phyloP scores from a whole-genome alignment of 2,888 invertebrate species.

The Yponomeuta cagnagella region DNA sequence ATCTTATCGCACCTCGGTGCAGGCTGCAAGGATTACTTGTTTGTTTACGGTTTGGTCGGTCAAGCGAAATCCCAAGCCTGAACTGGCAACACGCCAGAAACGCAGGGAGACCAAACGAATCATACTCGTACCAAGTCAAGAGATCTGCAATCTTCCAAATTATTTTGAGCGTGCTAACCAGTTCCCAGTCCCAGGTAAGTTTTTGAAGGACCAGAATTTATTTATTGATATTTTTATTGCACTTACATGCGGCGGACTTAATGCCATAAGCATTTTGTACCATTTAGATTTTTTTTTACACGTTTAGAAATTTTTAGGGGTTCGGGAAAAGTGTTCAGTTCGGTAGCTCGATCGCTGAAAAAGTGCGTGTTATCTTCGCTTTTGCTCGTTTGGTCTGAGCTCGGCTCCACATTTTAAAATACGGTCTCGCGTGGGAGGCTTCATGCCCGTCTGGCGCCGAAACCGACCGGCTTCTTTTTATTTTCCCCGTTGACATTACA shows the following conservation, averaged over 20 bases:
- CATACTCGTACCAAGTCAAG: not conserved
- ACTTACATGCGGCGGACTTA: no score
- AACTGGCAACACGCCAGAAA: slow-evolving; percentile 49
- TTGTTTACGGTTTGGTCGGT: not conserved
- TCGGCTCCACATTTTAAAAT: slow-evolving; percentile 40
- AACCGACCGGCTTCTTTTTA: slow-evolving; percentile 5
- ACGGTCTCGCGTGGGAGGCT: slow-evolving; percentile 39
- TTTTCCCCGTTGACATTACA: slow-evolving; percentile 15
- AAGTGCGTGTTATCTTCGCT: no score
- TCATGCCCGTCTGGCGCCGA: slow-evolving; percentile 24
- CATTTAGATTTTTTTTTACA: no score
- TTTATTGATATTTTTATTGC: no score
- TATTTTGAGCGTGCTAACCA: not conserved
- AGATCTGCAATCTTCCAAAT: not conserved
- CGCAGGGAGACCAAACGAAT: not conserved
- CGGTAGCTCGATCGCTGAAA: not conserved
- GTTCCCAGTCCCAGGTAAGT: no score
- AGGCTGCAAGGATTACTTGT: slow-evolving; percentile 6
- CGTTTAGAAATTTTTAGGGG: no score
- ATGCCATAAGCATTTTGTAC: no score
- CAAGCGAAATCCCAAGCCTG: not conserved
- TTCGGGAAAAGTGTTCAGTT: no score
- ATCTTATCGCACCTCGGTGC: not conserved
- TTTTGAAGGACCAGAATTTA: no score
- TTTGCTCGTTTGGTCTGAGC: not conserved